Percentiles rank a stretch among this genome's conserved stretches.
Conservation (phyloP, 1,140 invertebrate genomes). For the Formica selysi region DNA sequence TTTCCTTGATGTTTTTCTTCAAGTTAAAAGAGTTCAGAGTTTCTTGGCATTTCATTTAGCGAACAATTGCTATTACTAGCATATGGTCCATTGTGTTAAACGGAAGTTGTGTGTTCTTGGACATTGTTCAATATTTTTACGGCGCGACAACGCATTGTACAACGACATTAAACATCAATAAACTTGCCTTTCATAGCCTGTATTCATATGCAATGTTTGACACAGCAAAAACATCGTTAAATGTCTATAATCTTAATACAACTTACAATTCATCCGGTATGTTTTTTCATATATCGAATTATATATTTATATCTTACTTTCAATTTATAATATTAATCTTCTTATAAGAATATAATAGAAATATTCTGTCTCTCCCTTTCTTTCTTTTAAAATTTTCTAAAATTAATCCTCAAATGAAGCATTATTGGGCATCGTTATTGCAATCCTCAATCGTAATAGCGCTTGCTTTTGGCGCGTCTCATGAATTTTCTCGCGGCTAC, state of each 20-base stretch:
- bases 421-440: neutral
- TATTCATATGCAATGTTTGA: neutral
- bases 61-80: slow-evolving; percentile 2
- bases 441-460: too few species aligned
- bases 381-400: neutral
- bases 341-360: neutral
- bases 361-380: neutral
- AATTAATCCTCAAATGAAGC: neutral
- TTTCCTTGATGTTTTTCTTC: neutral
- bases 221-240: neutral
- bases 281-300: neutral
- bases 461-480: neutral
- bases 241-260: neutral
- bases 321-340: neutral
- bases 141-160: neutral
- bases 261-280: neutral
- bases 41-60: neutral
- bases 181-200: neutral
- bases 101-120: slow-evolving; percentile 9
- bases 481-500: slow-evolving; percentile 39
- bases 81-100: slow-evolving; percentile 1
- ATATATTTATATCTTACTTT: neutral
- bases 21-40: neutral
- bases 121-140: slow-evolving; percentile 24
- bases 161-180: neutral